Base-by-base conservation (phyloP, 2,888 invertebrate species). In the Limnephilus lunatus region DNA sequence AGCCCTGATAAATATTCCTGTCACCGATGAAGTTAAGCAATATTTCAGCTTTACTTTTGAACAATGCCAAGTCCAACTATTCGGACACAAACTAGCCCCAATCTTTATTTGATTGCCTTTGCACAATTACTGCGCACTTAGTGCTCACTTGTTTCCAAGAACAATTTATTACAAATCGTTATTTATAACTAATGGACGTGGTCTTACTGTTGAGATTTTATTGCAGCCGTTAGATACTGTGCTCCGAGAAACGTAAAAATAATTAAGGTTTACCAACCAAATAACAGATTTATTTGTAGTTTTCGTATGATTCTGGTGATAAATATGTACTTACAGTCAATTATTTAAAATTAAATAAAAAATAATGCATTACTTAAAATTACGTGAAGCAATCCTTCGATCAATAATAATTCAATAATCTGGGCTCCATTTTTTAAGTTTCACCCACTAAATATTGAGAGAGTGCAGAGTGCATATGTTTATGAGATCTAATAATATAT, bases 1-100 rank as follows among this genome's bases (percentile, higher is more conserved):
- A 83, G 83, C 39, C 83, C 9, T 32, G 35, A 83, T 83, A 83
- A 83, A 83, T 83, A 32, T 83, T 83, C 83, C 83, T 35, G 83
- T 83, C 83, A 83, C 39, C 19, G 25, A 25, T n/a, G 35, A 83
- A 83, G 35, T 39, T 35, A 35, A 39, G 83, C 35, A 12, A 83
- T 83, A 83, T 83, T 35, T 83, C 83, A 83, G 83, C 83, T 83
- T 83, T 68, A 68, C 68, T 68, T 68, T 83, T 25, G 19, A 32
- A 83, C 68, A 68, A 68, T 68, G 68, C 68, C 25, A 68, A 68
- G 68, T 68, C n/a, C 25, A 32, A 35, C 83, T 83, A 39, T 83
- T 35, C 35, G 83, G 83, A 83, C 83, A 83, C 83, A 83, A 83
- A 35, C 83, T 68, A 9, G 68, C 68, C 68, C 25, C 68, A n/a